Conservation (phyloP, 1,140 invertebrate species). For the Brachionus calyciflorus region DNA sequence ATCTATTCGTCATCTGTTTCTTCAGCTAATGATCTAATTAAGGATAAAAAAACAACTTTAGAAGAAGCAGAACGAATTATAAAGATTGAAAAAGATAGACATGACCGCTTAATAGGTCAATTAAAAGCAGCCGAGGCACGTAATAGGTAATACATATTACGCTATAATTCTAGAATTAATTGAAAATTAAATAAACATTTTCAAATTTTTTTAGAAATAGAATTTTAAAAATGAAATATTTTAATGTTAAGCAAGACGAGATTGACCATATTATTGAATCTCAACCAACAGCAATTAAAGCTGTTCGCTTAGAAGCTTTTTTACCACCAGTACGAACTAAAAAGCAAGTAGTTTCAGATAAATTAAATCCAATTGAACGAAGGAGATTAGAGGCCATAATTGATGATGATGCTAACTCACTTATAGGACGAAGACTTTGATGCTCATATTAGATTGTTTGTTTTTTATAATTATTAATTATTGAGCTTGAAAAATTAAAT, state of each 20-base stretch:
- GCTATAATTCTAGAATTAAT: background rate
- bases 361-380: slow-evolving; percentile 40
- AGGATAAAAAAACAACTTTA: slow-evolving; percentile 1
- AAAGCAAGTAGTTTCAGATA: background rate
- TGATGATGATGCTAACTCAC: background rate
- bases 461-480: background rate
- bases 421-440: slow-evolving; percentile 12
- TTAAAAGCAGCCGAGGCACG: slow-evolving; percentile 45
- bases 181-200: background rate
- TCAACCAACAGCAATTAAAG: slow-evolving; percentile 22
- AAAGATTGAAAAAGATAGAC: slow-evolving; percentile 34
- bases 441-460: background rate
- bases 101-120: slow-evolving; percentile 37
- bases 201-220: slow-evolving; percentile 9
- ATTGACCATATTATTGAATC: slow-evolving; percentile 36
- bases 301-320: slow-evolving; percentile 39
- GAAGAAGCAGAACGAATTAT: slow-evolving; percentile 29
- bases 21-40: background rate
- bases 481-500: no score
- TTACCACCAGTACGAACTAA: background rate
- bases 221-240: slow-evolving; percentile 18
- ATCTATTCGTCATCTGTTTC: background rate
- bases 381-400: slow-evolving; percentile 24
- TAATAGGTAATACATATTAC: background rate
- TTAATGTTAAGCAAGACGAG: slow-evolving; percentile 33